Base-by-base conservation (phyloP, 2,797 vertebrate species). In the Odontamblyopus rebecca region DNA sequence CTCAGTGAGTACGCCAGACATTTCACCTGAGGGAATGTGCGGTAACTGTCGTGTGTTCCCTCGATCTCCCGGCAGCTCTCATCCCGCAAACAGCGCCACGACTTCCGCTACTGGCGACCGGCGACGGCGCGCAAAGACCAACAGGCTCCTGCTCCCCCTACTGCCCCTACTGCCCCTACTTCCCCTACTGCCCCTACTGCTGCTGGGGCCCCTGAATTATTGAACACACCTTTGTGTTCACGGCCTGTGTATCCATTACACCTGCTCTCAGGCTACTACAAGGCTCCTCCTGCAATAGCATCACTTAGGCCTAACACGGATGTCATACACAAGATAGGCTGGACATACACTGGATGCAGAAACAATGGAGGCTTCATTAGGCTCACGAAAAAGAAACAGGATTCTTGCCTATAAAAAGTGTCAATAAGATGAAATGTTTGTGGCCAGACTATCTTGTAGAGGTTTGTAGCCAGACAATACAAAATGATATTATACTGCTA, bases 91-190 rank as follows among this genome's bases (percentile, higher is more conserved):
- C 60, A 13, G 50, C 74, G 75, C 70, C 26, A 30, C 72, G 72
- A 90, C 89, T 90, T 91, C 91, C 91, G 89, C 86, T 85, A 82
- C 70, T 18, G 53, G 68, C 13, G 73, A 9, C 15, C 32, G 69
- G 75, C 84, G 90, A 91, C 86, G 85, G 76, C 84, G 84, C 74
- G 5, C 6, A 7, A 16, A 16, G 4, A 59, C 71, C 71, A 79
- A 82, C 81, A 81, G 76, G 72, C 79, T 65, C 72, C 71, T 18
- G 12, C 56, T 23, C 23, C 23, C 23, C 23, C 23, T 23, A 23
- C 23, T 23, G 23, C 23, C 23, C 23, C 23, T 23, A 23, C 23
- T 23, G 23, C 23, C 23, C 23, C 23, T 23, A 23, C 23, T 23
- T 23, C 23, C 23, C 23, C 23, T 23, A 23, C 23, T 23, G 23